Percentiles rank a stretch among this genome's conserved stretches.
Conservation (phyloP, 2,888 invertebrate genomes). For the Fragum sueziense region DNA sequence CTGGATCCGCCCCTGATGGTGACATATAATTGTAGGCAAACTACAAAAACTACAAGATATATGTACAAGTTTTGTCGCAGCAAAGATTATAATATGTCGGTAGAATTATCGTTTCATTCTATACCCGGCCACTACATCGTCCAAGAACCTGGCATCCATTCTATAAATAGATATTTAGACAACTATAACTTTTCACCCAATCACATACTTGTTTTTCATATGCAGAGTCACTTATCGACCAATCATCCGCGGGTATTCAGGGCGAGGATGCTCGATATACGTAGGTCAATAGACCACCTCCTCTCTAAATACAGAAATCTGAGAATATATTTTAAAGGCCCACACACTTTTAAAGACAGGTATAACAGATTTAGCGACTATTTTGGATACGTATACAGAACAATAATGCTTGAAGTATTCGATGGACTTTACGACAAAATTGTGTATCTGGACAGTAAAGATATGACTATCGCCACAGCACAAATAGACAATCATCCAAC, state of each 20-base stretch:
- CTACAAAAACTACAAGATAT: not conserved
- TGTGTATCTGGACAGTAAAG: constrained; percentile 11
- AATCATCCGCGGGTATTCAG: not conserved
- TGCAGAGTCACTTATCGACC: not conserved
- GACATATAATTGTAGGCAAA: not conserved
- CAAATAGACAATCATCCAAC: not conserved
- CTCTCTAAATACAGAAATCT: not conserved
- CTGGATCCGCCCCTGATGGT: no score
- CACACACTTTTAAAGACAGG: constrained; percentile 1
- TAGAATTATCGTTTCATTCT: not conserved
- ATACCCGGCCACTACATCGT: not conserved
- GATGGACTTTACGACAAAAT: constrained; percentile 5
- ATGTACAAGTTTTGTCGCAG: not conserved
- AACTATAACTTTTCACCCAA: not conserved
- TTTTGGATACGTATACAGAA: constrained; percentile 13
- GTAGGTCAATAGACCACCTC: not conserved
- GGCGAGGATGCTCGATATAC: not conserved
- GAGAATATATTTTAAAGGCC: constrained; percentile 2
- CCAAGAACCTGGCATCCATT: not conserved
- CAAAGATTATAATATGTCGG: not conserved
- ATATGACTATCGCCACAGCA: constrained; percentile 13
- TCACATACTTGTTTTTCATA: not conserved
- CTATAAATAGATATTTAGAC: not conserved
- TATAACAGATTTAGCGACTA: not conserved
- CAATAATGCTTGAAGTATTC: constrained; percentile 7